Evolutionary conservation across 2,797 vertebrate genomes (phyloP), one percentile per base, ranked within the genome.

Genomic region (Pteropus rufus): DNA sequence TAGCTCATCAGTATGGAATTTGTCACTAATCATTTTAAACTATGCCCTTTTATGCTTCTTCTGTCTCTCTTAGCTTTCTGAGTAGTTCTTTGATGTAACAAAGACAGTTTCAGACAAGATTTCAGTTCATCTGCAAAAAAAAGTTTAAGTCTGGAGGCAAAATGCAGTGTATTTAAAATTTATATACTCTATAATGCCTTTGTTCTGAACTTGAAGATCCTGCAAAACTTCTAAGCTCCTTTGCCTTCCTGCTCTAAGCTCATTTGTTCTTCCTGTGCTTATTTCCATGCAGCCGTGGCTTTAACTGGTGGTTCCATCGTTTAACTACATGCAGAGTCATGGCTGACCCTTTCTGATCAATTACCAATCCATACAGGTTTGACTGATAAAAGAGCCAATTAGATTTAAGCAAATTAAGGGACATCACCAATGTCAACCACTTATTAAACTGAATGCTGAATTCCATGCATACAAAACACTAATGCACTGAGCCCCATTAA

Each of bases 21-120:
- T 99, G 99, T 99, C 99, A 99, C 99, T 99, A 99, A 99, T 99
- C 99, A 99, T 99, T 99, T 99, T 99, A 99, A 99, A 99, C 99
- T 99, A 99, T 99, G 99, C 99, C 99, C 99, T 99, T 99, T 99
- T 99, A 99, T 99, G 99, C 99, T 99, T 98, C 99, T 98, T 98
- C 99, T 98, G 98, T 99, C 99, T 99, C 99, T 98, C 98, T 98
- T 97, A 98, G 98, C 98, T 99, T 98, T 99, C 99, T 98, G 94
- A 99, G 99, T 98, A 99, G 98, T 98, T 99, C 99, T 99, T 99
- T 99, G 99, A 99, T 99, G 99, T 99, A 99, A 99, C 99, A 99
- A 99, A 99, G 99, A 99, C 99, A 99, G 99, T 99, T 99, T 99
- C 99, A 99, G 99, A 99, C 99, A 99, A 99, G 98, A 98, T 98